Conservation (phyloP, 2,797 vertebrate species). For the Jordanella pulchra region DNA sequence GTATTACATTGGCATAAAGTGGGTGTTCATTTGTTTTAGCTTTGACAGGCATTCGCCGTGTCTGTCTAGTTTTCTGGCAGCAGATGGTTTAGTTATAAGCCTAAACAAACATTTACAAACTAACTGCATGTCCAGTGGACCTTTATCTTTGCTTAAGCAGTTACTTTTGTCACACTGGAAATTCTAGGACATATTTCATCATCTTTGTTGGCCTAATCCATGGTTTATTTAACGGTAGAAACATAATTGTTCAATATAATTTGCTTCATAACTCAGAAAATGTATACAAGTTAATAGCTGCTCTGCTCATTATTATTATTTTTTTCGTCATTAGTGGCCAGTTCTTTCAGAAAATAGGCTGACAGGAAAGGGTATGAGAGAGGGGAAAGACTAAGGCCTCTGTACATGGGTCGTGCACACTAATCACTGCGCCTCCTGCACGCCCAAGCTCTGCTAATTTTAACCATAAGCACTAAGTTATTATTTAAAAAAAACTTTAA, state of each 20-base stretch:
- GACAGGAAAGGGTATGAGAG: no score
- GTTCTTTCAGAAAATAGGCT: no score
- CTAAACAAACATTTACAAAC: constrained; percentile 5
- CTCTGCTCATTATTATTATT: neutral
- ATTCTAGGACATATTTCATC: constrained; percentile 1
- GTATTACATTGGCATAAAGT: neutral
- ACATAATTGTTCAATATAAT: neutral
- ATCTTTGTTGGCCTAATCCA: neutral
- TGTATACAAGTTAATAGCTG: neutral
- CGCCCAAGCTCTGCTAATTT: no score
- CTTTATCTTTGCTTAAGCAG: neutral
- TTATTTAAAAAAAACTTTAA: neutral
- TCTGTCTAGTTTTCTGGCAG: neutral
- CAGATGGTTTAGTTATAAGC: neutral
- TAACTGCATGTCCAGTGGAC: constrained; percentile 2
- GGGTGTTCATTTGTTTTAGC: neutral
- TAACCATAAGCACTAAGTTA: no score
- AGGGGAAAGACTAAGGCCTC: no score
- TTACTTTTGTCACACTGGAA: neutral
- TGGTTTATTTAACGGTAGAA: neutral
- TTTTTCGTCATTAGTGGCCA: no score
- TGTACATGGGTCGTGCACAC: no score
- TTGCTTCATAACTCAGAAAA: neutral
- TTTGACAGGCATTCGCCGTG: no score
- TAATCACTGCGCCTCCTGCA: no score